Base-by-base conservation (phyloP, 2,888 invertebrate species). In the Drosophila neotestacea region DNA sequence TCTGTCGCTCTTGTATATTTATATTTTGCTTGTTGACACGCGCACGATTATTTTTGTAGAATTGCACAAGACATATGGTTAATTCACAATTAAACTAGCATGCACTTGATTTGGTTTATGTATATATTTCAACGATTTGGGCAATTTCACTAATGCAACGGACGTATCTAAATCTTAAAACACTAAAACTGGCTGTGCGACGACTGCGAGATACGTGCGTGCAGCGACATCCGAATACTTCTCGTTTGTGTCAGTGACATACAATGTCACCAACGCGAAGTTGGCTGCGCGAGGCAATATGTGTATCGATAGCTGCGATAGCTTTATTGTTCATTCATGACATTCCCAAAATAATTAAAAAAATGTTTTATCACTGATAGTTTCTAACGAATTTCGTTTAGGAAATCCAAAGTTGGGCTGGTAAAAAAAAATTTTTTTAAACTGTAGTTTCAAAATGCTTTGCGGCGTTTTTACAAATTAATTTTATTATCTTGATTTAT, bases 111-210 rank as follows among this genome's bases (percentile, higher is more conserved):
- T 68, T 38, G 6, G 44, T 30, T 41, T 42, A 38, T 42, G 54
- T 58, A 55, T 56, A 74, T 22, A 50, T 80, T 72, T 71, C 58
- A 63, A 67, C 48, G 77, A 85, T 73, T 83, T 77, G 52, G 52
- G 70, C 46, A 83, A 80, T 86, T 77, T 72, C 70, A 64, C 69
- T 51, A 70, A 69, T 54, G 51, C 38, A 65, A 69, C 51, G 66
- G 66, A 73, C 72, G 78, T 81, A 81, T 71, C 58, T 63, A 38
- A 67, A 50, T 6, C 50, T 47, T 56, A 55, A 11, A 42, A 48
- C 60, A 56, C 41, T 44, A 22, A 30, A 61, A 28, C 30, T 46
- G 41, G 36, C 61, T 70, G 70, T 65, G 51, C 76, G 62, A 75
- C 62, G 54, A 62, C 75, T 50, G 11, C 62, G 50, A 62, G 39